These are phyloP conservation scores for Gymnopithys bicolor DNA, from an alignment of 2,797 vertebrate genomes.

Conservation along the genomic window DNA sequence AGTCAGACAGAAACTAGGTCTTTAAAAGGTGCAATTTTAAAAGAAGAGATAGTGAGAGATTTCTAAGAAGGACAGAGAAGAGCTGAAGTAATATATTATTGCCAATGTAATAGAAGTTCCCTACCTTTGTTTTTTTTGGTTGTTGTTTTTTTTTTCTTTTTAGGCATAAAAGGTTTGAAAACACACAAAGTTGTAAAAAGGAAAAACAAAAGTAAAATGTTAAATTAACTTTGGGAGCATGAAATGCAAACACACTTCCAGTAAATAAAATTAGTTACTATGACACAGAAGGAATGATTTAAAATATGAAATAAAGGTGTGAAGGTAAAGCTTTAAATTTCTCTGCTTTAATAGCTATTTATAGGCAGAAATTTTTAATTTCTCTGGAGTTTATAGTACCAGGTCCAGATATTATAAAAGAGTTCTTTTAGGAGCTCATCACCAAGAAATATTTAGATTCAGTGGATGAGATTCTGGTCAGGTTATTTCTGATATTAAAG, in stretches of 20 bases:
- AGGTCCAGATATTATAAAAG: background rate
- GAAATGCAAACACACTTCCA: background rate
- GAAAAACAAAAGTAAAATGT: background rate
- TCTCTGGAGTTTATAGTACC: background rate
- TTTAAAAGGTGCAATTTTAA: background rate
- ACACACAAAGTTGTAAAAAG: background rate
- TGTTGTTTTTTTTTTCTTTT: background rate
- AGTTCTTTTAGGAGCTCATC: background rate
- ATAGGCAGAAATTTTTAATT: background rate
- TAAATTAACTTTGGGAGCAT: background rate
- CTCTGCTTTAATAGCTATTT: background rate
- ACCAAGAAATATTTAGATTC: background rate
- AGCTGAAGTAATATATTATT: background rate
- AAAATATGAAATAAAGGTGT: background rate
- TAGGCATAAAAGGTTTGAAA: background rate
- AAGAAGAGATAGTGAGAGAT: background rate
- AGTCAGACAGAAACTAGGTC: background rate
- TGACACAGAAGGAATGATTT: background rate
- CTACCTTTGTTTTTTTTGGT: no score
- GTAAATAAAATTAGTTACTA: background rate
- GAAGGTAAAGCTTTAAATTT: background rate
- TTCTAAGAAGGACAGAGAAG: background rate
- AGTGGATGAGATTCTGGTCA: background rate
- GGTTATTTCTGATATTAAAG: background rate
- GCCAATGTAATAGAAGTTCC: background rate